Conservation (phyloP, 1,140 invertebrate species). For the Dendroctonus valens region DNA sequence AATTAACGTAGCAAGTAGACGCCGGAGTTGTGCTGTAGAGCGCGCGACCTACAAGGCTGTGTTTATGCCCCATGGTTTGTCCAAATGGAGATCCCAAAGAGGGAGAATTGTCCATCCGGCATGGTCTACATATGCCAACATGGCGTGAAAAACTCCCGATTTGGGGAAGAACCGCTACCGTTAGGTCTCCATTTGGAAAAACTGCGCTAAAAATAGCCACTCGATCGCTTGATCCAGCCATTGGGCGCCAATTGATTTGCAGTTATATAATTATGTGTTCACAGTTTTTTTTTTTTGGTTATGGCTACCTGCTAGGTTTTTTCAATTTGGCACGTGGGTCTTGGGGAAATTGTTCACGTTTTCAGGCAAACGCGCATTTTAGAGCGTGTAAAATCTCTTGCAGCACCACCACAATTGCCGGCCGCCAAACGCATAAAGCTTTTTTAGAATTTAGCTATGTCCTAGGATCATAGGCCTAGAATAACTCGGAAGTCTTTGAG, state of each 20-base stretch:
- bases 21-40: background rate
- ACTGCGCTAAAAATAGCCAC: too few species aligned
- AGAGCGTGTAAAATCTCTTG: too few species aligned
- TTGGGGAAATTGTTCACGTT: too few species aligned
- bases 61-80: background rate
- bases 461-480: too few species aligned
- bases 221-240: background rate
- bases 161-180: background rate
- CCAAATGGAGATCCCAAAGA: background rate
- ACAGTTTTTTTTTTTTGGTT: background rate
- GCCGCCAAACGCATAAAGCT: too few species aligned
- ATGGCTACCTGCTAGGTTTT: background rate
- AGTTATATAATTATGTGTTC: background rate
- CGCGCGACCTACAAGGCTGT: background rate
- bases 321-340: too few species aligned
- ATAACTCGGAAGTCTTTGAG: too few species aligned
- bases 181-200: background rate
- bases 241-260: background rate
- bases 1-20: background rate
- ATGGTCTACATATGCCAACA: constrained; percentile 29
- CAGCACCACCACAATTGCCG: too few species aligned
- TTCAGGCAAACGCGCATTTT: too few species aligned
- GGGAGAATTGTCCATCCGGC: constrained; percentile 11
- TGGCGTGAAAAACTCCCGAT: constrained; percentile 21
- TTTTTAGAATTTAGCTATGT: too few species aligned